Percentiles rank a stretch among this genome's conserved stretches.
Evolutionary conservation across 2,113 vertebrate species (phyloP).

Genomic region (Dicaeum eximium): DNA sequence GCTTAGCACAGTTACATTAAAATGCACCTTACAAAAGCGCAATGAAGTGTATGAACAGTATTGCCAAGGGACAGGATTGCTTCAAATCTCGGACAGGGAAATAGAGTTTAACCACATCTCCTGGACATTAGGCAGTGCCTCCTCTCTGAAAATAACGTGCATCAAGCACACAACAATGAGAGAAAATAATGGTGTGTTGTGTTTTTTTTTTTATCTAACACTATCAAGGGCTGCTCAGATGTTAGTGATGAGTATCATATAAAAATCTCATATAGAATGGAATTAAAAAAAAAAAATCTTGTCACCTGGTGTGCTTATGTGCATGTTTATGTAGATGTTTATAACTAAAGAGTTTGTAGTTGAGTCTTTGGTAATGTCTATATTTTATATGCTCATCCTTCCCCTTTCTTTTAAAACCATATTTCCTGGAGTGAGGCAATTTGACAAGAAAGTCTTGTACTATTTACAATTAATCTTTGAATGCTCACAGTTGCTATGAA

Average conservation of each 20-base stretch:
- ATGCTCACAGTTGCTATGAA: not conserved
- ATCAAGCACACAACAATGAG: not conserved
- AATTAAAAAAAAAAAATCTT: not conserved
- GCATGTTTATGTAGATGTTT: not conserved
- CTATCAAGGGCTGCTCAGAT: not conserved
- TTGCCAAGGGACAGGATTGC: not conserved
- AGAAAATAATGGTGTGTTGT: not conserved
- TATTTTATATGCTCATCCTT: not conserved
- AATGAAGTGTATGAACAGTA: not conserved
- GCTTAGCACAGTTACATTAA: not conserved
- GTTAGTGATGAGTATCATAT: not conserved
- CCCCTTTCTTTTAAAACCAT: not conserved
- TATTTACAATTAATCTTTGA: not conserved
- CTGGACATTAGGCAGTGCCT: not conserved
- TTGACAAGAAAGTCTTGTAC: not conserved
- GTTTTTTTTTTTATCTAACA: not conserved
- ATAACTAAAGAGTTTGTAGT: not conserved
- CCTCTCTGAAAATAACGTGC: not conserved
- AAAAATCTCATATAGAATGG: not conserved
- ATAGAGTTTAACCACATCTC: not conserved
- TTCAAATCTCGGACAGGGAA: not conserved
- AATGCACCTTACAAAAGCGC: not conserved
- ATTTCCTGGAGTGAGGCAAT: not conserved
- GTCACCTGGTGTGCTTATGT: not conserved
- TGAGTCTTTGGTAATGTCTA: not conserved